Base-by-base conservation (phyloP, 2,113 vertebrate genomes). In the Kryptolebias marmoratus region DNA sequence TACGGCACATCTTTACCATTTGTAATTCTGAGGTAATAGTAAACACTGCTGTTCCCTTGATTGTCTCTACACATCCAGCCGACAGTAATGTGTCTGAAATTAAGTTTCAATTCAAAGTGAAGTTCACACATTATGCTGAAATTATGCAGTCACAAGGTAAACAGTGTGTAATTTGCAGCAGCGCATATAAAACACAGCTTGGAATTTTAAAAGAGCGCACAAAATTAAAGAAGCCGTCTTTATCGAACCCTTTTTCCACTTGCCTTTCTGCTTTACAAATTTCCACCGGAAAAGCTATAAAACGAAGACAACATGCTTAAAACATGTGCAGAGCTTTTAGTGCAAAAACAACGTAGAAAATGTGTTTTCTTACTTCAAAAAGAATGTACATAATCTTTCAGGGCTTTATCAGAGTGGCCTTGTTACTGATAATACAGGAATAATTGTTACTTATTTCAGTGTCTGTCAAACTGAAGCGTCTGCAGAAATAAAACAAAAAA, bases 121-220 rank as follows among this genome's bases (percentile, higher is more conserved):
- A 63, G 67, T 64, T 77, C 67, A 61, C 67, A 59, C 73, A 55
- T 69, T 72, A 81, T 53, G 66, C 64, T 75, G 55, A 77, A 86
- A 81, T 58, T 45, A 73, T 67, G 71, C 57, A 54, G 55, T 52
- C 5, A 32, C 9, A 16, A 73, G 62, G 80, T 67, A 84, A 82
- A 84, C 82, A 73, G 45, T 12, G 59, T 50, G 61, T 78, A 73
- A 84, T 86, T 56, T 87, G 86, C 71, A 63, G 59, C 60, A 22
- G 11, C 54, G 70, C 47, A 68, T 68, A 81, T 63, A 47, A 80
- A 76, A 77, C 13, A 75, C 55, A 57, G 53, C 47, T 59, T 27
- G 56, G 53, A 68, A 65, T 68, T 64, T 64, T 31, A 53, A 86
- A 80, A 78, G 47, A 11, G 47, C 31, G 27, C 27, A 59, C 14